Percentiles rank a stretch among this genome's conserved stretches.
These are phyloP conservation scores for Lamellibrachia satsuma DNA, from an alignment of 2,888 invertebrate genomes.

Conservation along the genomic window DNA sequence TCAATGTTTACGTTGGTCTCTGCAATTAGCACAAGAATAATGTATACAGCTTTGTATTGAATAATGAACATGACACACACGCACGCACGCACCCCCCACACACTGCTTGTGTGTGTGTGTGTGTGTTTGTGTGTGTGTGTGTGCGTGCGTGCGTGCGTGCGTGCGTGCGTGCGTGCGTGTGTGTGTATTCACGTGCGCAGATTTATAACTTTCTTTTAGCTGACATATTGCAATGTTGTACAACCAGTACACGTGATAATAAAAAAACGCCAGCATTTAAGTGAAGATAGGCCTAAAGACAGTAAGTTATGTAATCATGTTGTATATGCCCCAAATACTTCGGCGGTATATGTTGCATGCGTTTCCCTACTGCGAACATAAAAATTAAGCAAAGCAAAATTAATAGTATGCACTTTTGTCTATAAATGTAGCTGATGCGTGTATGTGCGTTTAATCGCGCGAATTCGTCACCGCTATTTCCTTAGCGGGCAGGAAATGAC, in stretches of 20 bases:
- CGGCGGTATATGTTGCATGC: background rate
- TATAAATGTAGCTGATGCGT: background rate
- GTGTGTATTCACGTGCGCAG: background rate
- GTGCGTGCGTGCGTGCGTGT: too few species aligned
- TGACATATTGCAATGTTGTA: background rate
- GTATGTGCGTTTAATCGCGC: background rate
- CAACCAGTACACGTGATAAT: background rate
- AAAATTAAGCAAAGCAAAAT: background rate
- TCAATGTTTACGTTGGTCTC: too few species aligned
- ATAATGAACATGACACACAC: too few species aligned
- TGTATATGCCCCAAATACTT: background rate
- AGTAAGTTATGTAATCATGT: background rate
- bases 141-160: too few species aligned
- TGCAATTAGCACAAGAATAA: too few species aligned
- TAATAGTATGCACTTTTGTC: background rate
- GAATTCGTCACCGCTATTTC: background rate
- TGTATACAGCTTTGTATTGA: too few species aligned
- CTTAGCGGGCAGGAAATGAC: background rate
- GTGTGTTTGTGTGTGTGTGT: too few species aligned
- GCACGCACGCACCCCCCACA: too few species aligned
- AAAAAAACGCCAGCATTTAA: background rate
- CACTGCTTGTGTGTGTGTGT: too few species aligned
- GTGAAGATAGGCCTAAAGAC: background rate
- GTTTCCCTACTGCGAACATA: background rate
- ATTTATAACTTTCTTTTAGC: background rate